Conservation (phyloP, 2,888 invertebrate genomes). For the Drosophila falleni region DNA sequence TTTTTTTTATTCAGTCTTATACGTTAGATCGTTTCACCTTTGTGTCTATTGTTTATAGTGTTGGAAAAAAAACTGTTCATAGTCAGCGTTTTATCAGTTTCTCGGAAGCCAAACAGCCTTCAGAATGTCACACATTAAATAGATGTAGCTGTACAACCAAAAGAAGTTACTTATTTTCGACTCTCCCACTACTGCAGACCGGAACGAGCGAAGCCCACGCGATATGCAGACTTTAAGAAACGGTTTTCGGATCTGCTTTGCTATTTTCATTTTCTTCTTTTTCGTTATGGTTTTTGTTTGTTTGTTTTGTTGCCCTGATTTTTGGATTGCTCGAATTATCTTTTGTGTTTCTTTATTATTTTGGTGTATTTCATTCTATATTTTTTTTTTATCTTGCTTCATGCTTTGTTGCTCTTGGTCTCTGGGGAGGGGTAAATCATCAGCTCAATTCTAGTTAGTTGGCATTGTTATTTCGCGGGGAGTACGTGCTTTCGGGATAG, state of each 20-base stretch:
- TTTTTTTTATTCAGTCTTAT: conserved; percentile 1
- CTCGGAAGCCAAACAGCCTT: conserved; percentile 71
- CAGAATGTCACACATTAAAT: conserved; percentile 71
- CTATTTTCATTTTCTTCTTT: conserved; percentile 7
- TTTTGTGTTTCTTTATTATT: conserved; percentile 33
- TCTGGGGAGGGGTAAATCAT: conserved; percentile 1
- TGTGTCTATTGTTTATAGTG: conserved; percentile 30
- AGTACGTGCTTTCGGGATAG: conserved; percentile 32
- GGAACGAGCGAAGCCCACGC: conserved; percentile 52
- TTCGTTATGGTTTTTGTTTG: background rate
- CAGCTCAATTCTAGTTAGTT: conserved; percentile 46
- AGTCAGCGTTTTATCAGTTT: conserved; percentile 69
- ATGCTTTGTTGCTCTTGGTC: conserved; percentile 52
- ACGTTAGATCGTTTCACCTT: background rate
- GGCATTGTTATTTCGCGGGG: conserved; percentile 38
- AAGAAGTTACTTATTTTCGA: background rate
- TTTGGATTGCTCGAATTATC: conserved; percentile 58
- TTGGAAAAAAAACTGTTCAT: conserved; percentile 44
- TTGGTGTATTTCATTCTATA: conserved; percentile 7
- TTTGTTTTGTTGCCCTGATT: conserved; percentile 51
- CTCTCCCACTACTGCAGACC: conserved; percentile 26
- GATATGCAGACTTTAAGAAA: conserved; percentile 39
- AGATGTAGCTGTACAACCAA: conserved; percentile 1
- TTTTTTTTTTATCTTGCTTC: conserved; percentile 35
- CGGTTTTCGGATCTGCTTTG: conserved; percentile 48